Base-by-base conservation (phyloP, 2,888 invertebrate species). In the Netelia fuscicornis region DNA sequence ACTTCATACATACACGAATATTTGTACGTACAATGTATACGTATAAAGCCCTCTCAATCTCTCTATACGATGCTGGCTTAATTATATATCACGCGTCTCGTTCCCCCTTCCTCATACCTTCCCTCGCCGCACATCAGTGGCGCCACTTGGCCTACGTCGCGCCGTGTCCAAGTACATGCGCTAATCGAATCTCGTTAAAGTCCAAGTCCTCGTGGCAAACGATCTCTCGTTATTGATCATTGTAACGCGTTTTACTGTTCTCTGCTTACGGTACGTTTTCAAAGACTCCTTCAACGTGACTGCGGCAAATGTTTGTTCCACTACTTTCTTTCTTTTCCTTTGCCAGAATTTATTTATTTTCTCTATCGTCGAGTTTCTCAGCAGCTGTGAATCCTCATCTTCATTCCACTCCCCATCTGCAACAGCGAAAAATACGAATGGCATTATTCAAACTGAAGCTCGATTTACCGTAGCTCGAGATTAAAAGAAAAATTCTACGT, bases 181-280 rank as follows among this genome's bases (percentile, higher is more conserved):
- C 81, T 85, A 83, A 86, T 85, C 82, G 80, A 85, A 83, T 78
- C 80, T 83, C 85, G 82, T 86, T 83, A 85, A 78, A 87, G 80
- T 82, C 77, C 54, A 77, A 81, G 65, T 74, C 74, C 75, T 37
- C 62, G 67, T 65, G 42, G 64, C 64, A 65, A 82, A 79, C 65
- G 85, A 75, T 60, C 25, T 20, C 58, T 60, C 79, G n/a, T 75
- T 75, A 65, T 75, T 75, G 64, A 82, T 81, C 84, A 84, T 84
- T 78, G 65, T 77, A 65, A 58, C 68, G 37, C 30, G 58, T n/a
- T 62, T 76, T 65, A 20, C 10, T 70, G 56, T 70, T 80, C 30
- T 25, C 17, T 71, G 13, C 68, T 20, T 67, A 52, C 10, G 23
- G 23, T 64, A 60, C 44, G 70, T 75, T 13, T 78, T 56, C 30